Evolutionary conservation across 2,113 vertebrate genomes (phyloP).

Genomic region (Gymnobelideus leadbeateri): DNA sequence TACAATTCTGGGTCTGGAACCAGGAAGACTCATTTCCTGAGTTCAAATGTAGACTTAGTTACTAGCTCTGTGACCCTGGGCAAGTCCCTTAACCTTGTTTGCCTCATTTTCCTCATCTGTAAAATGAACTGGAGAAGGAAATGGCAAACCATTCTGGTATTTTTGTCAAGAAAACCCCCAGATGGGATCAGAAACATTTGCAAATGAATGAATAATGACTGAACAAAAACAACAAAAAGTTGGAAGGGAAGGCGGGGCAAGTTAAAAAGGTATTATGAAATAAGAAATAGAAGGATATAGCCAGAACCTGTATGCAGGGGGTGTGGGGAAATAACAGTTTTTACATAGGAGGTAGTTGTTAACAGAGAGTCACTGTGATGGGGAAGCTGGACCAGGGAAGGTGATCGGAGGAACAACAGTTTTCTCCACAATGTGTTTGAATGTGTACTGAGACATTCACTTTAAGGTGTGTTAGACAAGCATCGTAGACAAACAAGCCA

Average conservation of each 20-base stretch:
- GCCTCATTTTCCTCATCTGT: neutral
- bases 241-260: neutral
- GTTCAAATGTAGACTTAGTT: no score
- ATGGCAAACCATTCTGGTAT: neutral
- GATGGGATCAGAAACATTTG: neutral
- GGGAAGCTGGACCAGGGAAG: neutral
- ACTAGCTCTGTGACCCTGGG: neutral
- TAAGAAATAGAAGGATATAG: neutral
- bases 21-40: neutral
- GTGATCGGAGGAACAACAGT: neutral
- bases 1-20: neutral
- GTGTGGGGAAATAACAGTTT: neutral
- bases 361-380: neutral
- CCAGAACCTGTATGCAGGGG: neutral
- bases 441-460: neutral
- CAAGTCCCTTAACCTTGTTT: neutral
- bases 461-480: neutral
- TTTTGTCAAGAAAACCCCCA: neutral
- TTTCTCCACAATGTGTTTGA: neutral
- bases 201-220: neutral
- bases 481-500: neutral
- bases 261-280: neutral
- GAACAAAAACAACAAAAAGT: neutral
- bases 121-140: neutral
- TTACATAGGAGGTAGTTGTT: neutral